Percentiles rank a stretch among this genome's conserved stretches.
These are phyloP conservation scores for Lasioglossum pauxillum DNA, from an alignment of 2,888 invertebrate species.

Conservation along the genomic window DNA sequence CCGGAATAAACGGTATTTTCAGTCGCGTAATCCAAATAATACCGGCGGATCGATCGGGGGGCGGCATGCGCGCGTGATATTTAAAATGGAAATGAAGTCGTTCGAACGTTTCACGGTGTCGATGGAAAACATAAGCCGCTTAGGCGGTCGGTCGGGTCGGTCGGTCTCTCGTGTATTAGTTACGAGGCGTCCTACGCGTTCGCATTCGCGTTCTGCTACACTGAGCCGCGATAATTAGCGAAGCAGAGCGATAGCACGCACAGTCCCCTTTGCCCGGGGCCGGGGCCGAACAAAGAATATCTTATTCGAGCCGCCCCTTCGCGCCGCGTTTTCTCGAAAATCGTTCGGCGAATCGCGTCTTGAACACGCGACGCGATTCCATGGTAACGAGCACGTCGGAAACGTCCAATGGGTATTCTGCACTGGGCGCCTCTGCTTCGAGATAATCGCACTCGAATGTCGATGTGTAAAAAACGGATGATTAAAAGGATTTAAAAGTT, in stretches of 20 bases:
- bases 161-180: conserved; percentile 24
- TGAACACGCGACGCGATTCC: background rate
- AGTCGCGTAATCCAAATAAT: conserved; percentile 38
- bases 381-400: background rate
- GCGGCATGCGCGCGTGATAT: conserved; percentile 38
- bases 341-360: background rate
- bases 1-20: conserved; percentile 35
- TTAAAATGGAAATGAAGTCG: conserved; percentile 54
- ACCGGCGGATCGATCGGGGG: conserved; percentile 16
- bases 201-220: conserved; percentile 35
- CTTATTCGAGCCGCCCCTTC: conserved; percentile 15
- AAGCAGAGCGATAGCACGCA: conserved; percentile 14
- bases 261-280: background rate
- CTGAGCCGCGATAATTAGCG: conserved; percentile 45
- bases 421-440: background rate
- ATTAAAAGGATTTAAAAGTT: background rate
- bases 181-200: conserved; percentile 43
- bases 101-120: conserved; percentile 44
- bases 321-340: background rate
- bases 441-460: no score
- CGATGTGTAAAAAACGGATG: background rate
- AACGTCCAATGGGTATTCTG: background rate
- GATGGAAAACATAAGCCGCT: conserved; percentile 40
- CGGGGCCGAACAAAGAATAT: conserved; percentile 41
- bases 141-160: conserved; percentile 12